Evolutionary conservation across 2,888 invertebrate species (phyloP), one percentile per base, ranked within the genome.

Genomic region (Eurytoma adleriae): DNA sequence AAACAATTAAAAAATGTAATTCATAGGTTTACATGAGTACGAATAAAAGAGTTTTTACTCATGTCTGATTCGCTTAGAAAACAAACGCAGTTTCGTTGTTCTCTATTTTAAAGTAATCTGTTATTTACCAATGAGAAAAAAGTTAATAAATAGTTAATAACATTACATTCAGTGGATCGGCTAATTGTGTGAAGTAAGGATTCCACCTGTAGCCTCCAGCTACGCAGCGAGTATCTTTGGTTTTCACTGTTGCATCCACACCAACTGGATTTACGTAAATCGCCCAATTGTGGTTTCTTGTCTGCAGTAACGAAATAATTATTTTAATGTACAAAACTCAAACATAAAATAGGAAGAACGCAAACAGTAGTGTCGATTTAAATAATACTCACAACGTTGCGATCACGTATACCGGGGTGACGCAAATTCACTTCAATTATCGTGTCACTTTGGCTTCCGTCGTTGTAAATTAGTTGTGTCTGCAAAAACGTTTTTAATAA

Each of bases 131-230:
- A n/a, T 4, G 7, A 40, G 4, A 4, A 40, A 40, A 40, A 40
- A 0, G 4, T 40, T 4, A 40, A 40, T 3, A 40, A 40, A 40
- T 7, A 40, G 40, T 40, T 40, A 7, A 40, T 7, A 40, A 92
- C 3, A 2, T 93, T 91, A 97, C 97, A 90, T 97, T 97, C 59
- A 96, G 92, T 0, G 97, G 97, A 92, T 97, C 96, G 0, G 97
- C 97, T 0, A 97, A 92, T 91, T 97, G 97, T 0, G 97, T 97
- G 87, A 95, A 97, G 91, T 94, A 96, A 0, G 97, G 97, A 92
- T 97, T 97, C 97, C 97, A 97, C 14, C 95, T 93, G 88, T 97
- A 97, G 10, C 98, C 98, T 30, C 96, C 97, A 1, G 98, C 97
- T 12, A 97, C 96, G 89, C 98, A 98, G 84, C 98, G 93, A 0